These are phyloP conservation scores for Platorchestia sp. DNA, from an alignment of 1,140 invertebrate genomes.

Conservation along the genomic window DNA sequence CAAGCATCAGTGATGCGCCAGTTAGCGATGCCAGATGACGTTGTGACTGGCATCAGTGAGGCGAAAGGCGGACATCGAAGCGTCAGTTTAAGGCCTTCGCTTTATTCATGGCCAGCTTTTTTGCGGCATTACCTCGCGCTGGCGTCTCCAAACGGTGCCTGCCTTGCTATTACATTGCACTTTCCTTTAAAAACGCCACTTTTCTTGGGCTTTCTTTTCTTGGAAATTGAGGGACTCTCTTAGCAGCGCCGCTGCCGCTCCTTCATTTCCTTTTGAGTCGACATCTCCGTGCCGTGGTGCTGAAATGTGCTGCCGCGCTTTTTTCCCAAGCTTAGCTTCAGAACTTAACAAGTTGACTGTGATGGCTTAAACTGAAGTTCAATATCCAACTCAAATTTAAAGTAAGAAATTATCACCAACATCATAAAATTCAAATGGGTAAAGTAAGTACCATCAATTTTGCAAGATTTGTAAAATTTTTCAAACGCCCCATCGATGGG, in stretches of 20 bases:
- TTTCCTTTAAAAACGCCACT: not conserved
- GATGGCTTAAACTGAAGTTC: no score
- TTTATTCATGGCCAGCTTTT: slow-evolving; percentile 1
- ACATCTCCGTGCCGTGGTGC: not conserved
- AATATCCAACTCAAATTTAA: no score
- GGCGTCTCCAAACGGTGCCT: not conserved
- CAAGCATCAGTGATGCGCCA: not conserved
- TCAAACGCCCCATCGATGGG: no score
- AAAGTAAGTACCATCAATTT: no score
- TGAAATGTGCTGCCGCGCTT: no score
- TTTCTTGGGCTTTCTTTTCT: not conserved
- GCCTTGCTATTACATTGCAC: not conserved
- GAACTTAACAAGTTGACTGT: no score
- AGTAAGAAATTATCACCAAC: no score
- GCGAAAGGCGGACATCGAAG: not conserved
- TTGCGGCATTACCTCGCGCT: not conserved
- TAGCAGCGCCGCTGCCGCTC: not conserved
- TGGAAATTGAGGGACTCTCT: not conserved
- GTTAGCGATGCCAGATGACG: not conserved
- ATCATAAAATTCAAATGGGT: no score
- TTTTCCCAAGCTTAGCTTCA: no score
- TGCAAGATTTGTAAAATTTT: no score
- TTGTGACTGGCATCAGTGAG: not conserved
- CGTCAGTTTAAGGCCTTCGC: not conserved
- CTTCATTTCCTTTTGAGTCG: not conserved